Conservation (phyloP, 2,888 invertebrate genomes). For the Lochmaea capreae region DNA sequence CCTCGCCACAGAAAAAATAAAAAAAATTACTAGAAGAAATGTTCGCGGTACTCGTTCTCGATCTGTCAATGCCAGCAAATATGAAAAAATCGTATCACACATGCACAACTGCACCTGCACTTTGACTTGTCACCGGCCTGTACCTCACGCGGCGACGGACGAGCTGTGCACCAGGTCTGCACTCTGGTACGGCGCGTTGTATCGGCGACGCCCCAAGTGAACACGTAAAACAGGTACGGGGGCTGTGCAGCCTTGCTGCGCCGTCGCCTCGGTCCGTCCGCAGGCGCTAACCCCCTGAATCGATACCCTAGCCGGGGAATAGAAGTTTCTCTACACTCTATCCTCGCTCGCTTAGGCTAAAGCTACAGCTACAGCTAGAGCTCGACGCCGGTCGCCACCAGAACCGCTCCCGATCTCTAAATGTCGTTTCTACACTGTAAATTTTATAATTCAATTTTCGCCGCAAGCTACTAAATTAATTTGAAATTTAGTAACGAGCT, state of each 20-base stretch:
- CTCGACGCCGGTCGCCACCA: constrained; percentile 4
- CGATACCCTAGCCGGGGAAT: constrained; percentile 37
- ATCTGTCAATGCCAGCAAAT: constrained; percentile 32
- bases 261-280: constrained; percentile 25
- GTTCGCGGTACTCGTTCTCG: constrained; percentile 21
- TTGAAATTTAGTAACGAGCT: neutral
- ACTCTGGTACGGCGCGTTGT: constrained; percentile 41
- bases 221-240: constrained; percentile 41
- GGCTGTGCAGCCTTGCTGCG: constrained; percentile 39
- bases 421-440: constrained; percentile 1
- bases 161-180: constrained; percentile 39
- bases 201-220: constrained; percentile 40
- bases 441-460: neutral
- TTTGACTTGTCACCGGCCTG: constrained; percentile 40
- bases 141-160: constrained; percentile 40
- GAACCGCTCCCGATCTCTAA: constrained; percentile 6
- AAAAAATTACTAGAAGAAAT: constrained; percentile 14
- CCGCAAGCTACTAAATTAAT: neutral
- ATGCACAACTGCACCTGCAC: constrained; percentile 41
- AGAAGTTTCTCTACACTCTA: constrained; percentile 28
- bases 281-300: constrained; percentile 29
- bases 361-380: constrained; percentile 4
- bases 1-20: constrained; percentile 26
- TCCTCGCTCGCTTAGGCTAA: constrained; percentile 14
- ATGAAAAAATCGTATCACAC: constrained; percentile 32